Conservation (phyloP, 2,888 invertebrate genomes). For the Nemapogon koenigi region DNA sequence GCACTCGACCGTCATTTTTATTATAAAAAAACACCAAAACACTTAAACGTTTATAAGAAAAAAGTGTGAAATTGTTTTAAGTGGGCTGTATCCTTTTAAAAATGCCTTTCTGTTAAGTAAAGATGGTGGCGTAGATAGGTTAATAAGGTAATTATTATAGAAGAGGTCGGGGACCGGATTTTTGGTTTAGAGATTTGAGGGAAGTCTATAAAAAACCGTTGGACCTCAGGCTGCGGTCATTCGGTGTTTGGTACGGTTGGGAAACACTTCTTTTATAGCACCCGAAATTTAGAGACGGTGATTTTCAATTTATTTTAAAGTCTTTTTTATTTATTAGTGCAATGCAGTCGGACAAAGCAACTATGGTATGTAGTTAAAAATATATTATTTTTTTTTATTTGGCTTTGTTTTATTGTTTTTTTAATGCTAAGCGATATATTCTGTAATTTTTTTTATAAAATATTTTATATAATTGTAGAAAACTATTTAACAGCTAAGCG, state of each 20-base stretch:
- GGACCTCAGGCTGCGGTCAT: conserved; percentile 53
- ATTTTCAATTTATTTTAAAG: too few species aligned
- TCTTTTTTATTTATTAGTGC: too few species aligned
- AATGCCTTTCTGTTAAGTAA: conserved; percentile 43
- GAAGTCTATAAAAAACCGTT: conserved; percentile 59
- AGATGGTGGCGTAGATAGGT: conserved; percentile 60
- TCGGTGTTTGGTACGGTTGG: conserved; percentile 46
- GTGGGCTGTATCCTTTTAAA: conserved; percentile 31
- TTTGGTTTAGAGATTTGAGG: conserved; percentile 56
- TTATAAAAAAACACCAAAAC: conserved; percentile 35
- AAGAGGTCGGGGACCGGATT: conserved; percentile 54
- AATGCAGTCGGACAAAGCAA: too few species aligned
- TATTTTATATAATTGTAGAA: too few species aligned
- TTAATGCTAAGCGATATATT: too few species aligned
- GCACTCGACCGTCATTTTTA: conserved; percentile 23
- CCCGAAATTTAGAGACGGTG: too few species aligned
- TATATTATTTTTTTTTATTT: too few species aligned
- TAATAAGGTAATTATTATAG: conserved; percentile 63
- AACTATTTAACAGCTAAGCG: too few species aligned
- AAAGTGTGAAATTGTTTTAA: conserved; percentile 61
- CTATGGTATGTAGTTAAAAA: too few species aligned
- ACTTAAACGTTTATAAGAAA: conserved; percentile 39
- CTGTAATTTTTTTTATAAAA: too few species aligned
- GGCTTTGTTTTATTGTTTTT: too few species aligned
- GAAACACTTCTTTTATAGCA: conserved; percentile 4